Conservation (phyloP, 2,888 invertebrate genomes). For the Boloria euphrosyne region DNA sequence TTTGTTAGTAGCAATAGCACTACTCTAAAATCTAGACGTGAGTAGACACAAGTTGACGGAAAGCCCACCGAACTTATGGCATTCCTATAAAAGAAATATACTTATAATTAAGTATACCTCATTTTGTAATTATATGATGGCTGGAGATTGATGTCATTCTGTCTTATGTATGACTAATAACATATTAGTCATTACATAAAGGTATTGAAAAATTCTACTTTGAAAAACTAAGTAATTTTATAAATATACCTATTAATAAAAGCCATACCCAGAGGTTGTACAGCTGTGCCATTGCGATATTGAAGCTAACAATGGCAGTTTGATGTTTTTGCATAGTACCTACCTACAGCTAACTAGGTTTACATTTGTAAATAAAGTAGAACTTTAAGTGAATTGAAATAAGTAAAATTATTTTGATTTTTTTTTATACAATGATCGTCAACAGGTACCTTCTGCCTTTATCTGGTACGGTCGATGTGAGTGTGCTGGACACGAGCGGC, state of each 20-base stretch:
- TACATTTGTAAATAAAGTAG: too few relatives aligned
- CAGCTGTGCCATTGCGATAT: too few relatives aligned
- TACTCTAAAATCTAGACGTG: conserved; percentile 1
- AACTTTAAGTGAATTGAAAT: not conserved
- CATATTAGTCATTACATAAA: not conserved
- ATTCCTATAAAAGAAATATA: not conserved
- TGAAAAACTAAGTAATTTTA: too few relatives aligned
- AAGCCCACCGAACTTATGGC: not conserved
- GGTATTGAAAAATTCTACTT: too few relatives aligned
- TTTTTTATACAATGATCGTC: not conserved
- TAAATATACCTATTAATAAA: too few relatives aligned
- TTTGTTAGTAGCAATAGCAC: conserved; percentile 32
- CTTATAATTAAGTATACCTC: not conserved
- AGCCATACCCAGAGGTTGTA: too few relatives aligned
- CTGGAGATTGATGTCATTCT: not conserved
- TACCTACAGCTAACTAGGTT: too few relatives aligned
- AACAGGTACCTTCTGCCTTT: conserved; percentile 70
- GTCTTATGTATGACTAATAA: conserved; percentile 3
- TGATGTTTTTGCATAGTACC: too few relatives aligned
- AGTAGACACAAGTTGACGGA: not conserved
- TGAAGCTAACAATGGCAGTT: too few relatives aligned
- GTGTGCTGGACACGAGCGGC: conserved; percentile 75
- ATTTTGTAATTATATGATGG: not conserved
- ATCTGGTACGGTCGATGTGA: conserved; percentile 65
- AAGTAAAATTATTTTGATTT: not conserved